Conservation (phyloP, 2,888 invertebrate genomes). For the Steromphala cineraria region DNA sequence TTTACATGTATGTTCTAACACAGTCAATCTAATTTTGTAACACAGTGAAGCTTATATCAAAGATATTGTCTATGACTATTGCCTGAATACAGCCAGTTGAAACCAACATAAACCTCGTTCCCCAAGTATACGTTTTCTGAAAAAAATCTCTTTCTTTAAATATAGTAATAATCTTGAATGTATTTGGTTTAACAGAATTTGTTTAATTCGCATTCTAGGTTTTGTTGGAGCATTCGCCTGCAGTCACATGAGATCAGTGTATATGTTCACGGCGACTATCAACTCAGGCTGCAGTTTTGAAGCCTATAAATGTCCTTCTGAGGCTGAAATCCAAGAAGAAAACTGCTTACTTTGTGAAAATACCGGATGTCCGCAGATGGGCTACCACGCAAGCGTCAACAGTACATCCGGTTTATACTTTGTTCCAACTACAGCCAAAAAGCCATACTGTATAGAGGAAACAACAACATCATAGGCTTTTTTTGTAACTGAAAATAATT, state of each 20-base stretch:
- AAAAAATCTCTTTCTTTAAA: no score
- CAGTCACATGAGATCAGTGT: conserved; percentile 89
- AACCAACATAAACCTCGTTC: no score
- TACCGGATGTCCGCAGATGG: conserved; percentile 43
- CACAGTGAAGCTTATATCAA: no score
- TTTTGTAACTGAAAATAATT: no score
- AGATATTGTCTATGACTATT: no score
- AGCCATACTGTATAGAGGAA: conserved; percentile 22
- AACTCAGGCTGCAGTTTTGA: conserved; percentile 84
- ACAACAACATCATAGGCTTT: no score
- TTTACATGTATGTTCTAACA: no score
- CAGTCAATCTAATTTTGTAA: no score
- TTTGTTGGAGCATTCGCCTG: conserved; percentile 81
- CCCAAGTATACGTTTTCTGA: no score
- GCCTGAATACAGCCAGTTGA: no score
- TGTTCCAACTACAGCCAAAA: conserved; percentile 22
- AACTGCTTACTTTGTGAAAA: conserved; percentile 75
- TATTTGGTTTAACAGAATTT: no score
- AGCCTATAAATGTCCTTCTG: conserved; percentile 86
- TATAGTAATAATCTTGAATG: no score
- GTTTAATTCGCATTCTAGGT: conserved; percentile 27
- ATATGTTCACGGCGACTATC: conserved; percentile 89
- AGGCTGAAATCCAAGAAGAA: conserved; percentile 85
- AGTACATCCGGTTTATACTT: conserved; percentile 25
- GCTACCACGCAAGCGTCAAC: conserved; percentile 34